These are phyloP conservation scores for Malacoctenus gilli DNA, from an alignment of 2,797 vertebrate genomes.

Conservation along the genomic window DNA sequence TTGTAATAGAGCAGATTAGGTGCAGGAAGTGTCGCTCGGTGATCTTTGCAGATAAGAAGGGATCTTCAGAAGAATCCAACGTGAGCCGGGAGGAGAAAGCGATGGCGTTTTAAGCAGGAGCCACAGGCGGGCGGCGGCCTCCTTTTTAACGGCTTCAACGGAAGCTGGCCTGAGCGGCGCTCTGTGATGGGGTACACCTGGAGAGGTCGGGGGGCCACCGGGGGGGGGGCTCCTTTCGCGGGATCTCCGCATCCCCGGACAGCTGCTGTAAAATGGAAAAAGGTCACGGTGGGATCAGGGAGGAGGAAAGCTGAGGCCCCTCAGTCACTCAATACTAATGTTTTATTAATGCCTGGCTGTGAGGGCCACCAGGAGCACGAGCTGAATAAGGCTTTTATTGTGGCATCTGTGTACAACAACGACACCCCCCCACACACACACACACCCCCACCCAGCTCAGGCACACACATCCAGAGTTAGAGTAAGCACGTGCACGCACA, in stretches of 20 bases:
- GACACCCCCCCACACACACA: conserved; percentile 23
- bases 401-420: conserved; percentile 79
- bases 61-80: no score
- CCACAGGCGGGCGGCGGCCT: no score
- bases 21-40: no score
- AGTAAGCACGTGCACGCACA: conserved; percentile 62
- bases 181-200: conserved; percentile 72
- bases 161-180: conserved; percentile 31
- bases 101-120: no score
- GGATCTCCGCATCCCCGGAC: conserved; percentile 53
- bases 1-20: no score
- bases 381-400: conserved; percentile 80
- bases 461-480: conserved; percentile 50
- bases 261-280: conserved; percentile 77
- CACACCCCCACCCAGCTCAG: conserved; percentile 44
- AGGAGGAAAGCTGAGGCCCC: conserved; percentile 61
- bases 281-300: conserved; percentile 64
- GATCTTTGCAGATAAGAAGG: no score
- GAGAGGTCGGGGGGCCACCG: conserved; percentile 61
- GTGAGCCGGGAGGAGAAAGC: no score
- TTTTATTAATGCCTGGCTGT: conserved; percentile 84
- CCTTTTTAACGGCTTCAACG: conserved; percentile 43
- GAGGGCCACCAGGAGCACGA: conserved; percentile 76
- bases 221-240: conserved; percentile 30
- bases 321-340: conserved; percentile 82